Base-by-base conservation (phyloP, 1,140 invertebrate genomes). In the Drosophila erecta region DNA sequence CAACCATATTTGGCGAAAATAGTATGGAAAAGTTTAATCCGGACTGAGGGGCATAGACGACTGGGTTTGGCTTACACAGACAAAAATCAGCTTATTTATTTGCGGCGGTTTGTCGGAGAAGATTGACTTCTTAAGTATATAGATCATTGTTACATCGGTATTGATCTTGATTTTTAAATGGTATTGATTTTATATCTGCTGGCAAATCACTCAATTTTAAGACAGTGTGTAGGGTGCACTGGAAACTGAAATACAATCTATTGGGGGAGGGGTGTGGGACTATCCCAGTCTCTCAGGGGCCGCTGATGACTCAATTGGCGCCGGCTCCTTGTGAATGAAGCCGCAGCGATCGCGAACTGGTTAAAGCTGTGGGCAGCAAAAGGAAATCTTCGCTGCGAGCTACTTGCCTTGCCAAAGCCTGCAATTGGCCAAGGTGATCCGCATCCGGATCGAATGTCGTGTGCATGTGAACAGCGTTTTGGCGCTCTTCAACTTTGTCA, bases 1-100 rank as follows among this genome's bases (percentile, higher is more conserved):
- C 46, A 49, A 67, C 84, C 84, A 90, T 90, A 87, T 90, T 90
- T 74, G 84, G 85, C 57, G 40, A 87, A 87, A 84, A 89, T 79
- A 79, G 54, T 33, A 27, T 61, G 54, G 46, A 64, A 72, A 60
- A 69, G 44, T 55, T 41, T 44, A 49, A 22, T 40, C 8, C 20
- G 17, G 40, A n/a, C 24, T 47, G 46, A 2, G 50, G 33, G 56
- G 60, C 51, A 51, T 65, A 69, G 35, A 35, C 62, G 59, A 79
- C 76, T 54, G 3, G 4, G 4, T 12, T 57, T 17, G 38, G 10
- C 50, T 14, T 30, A 30, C 30, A 30, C 30, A 8, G 30, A 3
- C 30, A 30, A 3, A 30, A 30, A 30, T 30, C 8, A 8, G 30
- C 8, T 10, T 30, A 30, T 30, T 30, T 30, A 30, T 7, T 30